phyloP scores from a whole-genome alignment of 1,140 invertebrate genomes.

The Drosophila santomea region DNA sequence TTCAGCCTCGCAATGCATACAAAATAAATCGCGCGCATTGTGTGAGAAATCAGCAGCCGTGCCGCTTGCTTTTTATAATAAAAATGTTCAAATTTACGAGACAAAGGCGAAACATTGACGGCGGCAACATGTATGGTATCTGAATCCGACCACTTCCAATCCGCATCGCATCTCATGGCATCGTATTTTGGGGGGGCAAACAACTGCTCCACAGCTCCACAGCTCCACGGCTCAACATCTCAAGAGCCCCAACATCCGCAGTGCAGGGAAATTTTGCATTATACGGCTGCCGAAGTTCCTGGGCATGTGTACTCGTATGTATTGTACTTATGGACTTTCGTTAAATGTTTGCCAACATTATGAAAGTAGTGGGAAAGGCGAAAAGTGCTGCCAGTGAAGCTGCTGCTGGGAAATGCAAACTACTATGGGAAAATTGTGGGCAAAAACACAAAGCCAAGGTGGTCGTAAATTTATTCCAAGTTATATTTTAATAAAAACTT shows the following conservation, averaged over 20 bases:
- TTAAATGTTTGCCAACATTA: conserved; percentile 67
- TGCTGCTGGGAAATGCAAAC: conserved; percentile 15
- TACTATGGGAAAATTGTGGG: neutral
- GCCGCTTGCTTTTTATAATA: conserved; percentile 64
- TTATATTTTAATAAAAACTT: too few species aligned
- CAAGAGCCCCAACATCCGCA: conserved; percentile 33
- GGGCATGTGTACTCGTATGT: conserved; percentile 7
- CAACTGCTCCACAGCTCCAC: neutral
- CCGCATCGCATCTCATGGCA: conserved; percentile 2
- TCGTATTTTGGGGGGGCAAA: neutral
- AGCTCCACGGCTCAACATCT: neutral
- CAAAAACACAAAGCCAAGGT: too few species aligned
- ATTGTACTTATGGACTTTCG: conserved; percentile 57
- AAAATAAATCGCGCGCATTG: conserved; percentile 75
- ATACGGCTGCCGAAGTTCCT: conserved; percentile 23
- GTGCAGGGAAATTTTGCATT: conserved; percentile 28
- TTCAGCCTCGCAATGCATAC: conserved; percentile 68
- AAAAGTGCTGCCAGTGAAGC: conserved; percentile 1
- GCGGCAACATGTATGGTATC: conserved; percentile 69
- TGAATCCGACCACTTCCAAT: conserved; percentile 8
- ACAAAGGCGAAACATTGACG: conserved; percentile 77
- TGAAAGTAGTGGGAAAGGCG: conserved; percentile 33
- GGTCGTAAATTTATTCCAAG: neutral
- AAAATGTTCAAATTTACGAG: conserved; percentile 79
- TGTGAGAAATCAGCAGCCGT: conserved; percentile 54